phyloP scores from a whole-genome alignment of 2,113 vertebrate genomes.

The Hippopotamus amphibius region DNA sequence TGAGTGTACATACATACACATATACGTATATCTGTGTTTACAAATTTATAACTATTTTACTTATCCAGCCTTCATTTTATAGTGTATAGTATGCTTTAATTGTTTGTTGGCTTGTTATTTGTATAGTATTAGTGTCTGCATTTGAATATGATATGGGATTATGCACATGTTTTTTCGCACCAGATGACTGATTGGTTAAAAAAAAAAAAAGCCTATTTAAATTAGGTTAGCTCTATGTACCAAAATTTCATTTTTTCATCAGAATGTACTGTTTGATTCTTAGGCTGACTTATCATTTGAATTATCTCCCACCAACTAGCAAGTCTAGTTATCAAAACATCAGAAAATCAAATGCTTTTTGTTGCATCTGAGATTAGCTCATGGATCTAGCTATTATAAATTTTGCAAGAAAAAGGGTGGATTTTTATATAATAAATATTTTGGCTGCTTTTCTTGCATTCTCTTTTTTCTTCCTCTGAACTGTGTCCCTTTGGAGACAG shows the following conservation, averaged over 20 bases:
- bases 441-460: neutral
- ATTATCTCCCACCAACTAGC: neutral
- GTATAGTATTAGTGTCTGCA: neutral
- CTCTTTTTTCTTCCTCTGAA: neutral
- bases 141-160: constrained; percentile 20
- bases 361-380: constrained; percentile 1
- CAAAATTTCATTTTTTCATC: constrained; percentile 42
- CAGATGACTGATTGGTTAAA: neutral
- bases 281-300: constrained; percentile 8
- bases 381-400: neutral
- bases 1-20: neutral
- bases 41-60: neutral
- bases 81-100: neutral
- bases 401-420: neutral
- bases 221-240: neutral
- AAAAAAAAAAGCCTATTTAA: neutral
- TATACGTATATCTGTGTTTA: neutral
- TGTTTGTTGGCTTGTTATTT: constrained; percentile 6
- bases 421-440: constrained; percentile 1
- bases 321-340: neutral
- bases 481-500: neutral
- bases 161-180: neutral
- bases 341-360: constrained; percentile 41
- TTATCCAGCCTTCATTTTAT: neutral
- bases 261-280: constrained; percentile 39